phyloP scores from a whole-genome alignment of 2,888 invertebrate species.

The Callyntrura guangdongensis region DNA sequence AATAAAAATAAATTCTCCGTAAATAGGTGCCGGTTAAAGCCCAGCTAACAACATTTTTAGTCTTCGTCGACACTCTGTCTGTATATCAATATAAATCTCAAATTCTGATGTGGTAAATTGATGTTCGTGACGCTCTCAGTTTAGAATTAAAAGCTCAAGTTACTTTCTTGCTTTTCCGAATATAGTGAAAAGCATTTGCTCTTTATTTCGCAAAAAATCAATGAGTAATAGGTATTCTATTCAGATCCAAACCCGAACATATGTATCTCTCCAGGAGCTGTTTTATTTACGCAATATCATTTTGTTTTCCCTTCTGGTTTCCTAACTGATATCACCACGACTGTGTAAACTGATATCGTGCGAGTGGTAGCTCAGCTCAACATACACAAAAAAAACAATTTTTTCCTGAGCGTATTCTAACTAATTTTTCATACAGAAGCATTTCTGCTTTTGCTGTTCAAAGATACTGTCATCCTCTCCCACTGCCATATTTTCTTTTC shows the following conservation, averaged over 20 bases:
- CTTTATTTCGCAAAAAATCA: conserved; percentile 12
- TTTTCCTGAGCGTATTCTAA: conserved; percentile 51
- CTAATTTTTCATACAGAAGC: conserved; percentile 9
- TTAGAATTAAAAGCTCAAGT: conserved; percentile 60
- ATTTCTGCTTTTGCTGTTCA: not conserved
- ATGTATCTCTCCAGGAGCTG: too few relatives aligned
- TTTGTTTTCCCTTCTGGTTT: too few relatives aligned
- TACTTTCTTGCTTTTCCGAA: not conserved
- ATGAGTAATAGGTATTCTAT: conserved; percentile 21
- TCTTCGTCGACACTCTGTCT: conserved; percentile 9
- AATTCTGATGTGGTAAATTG: conserved; percentile 39
- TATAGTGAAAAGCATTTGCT: not conserved
- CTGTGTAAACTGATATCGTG: too few relatives aligned
- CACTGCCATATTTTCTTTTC: not conserved
- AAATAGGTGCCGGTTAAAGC: conserved; percentile 2
- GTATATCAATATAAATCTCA: conserved; percentile 30
- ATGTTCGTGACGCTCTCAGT: conserved; percentile 23
- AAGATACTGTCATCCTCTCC: conserved; percentile 1
- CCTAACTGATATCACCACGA: too few relatives aligned
- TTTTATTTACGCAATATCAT: too few relatives aligned
- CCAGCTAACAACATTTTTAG: conserved; percentile 48
- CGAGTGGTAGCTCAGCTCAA: too few relatives aligned
- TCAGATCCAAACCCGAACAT: not conserved
- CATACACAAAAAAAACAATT: too few relatives aligned
- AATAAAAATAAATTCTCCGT: not conserved